Conservation (phyloP, 2,888 invertebrate species). For the Agrilus biguttatus region DNA sequence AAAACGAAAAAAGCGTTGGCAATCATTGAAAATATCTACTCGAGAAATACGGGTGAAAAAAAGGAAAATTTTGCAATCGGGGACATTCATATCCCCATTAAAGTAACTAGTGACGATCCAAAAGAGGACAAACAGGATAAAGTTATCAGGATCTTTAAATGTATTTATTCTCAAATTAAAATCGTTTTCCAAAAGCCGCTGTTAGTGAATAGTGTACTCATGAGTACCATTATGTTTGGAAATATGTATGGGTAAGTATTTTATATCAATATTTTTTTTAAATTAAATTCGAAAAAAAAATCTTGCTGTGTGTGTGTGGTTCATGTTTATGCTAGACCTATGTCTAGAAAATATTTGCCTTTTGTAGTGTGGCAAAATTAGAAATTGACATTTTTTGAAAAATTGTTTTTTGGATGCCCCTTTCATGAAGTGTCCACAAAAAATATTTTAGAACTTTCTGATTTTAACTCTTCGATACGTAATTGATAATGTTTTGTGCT, state of each 20-base stretch:
- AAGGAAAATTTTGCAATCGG: slow-evolving; percentile 35
- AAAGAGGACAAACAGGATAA: slow-evolving; percentile 5
- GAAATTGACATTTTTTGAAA: too few relatives aligned
- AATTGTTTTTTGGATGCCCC: too few relatives aligned
- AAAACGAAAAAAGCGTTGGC: slow-evolving; percentile 41
- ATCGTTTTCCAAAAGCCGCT: slow-evolving; percentile 41
- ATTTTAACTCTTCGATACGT: too few relatives aligned
- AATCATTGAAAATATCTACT: slow-evolving; percentile 45
- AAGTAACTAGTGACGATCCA: neutral
- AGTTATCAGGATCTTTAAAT: slow-evolving; percentile 30
- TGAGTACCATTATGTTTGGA: slow-evolving; percentile 47
- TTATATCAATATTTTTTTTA: too few relatives aligned
- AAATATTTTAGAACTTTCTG: too few relatives aligned
- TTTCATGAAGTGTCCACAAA: too few relatives aligned
- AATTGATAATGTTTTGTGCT: too few relatives aligned
- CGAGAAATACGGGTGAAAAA: slow-evolving; percentile 35
- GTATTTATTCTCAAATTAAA: slow-evolving; percentile 41
- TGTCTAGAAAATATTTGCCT: too few relatives aligned
- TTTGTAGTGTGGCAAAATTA: too few relatives aligned
- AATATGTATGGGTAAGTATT: slow-evolving; percentile 51
- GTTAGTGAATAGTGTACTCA: slow-evolving; percentile 38
- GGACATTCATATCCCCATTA: slow-evolving; percentile 6
- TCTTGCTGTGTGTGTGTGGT: too few relatives aligned
- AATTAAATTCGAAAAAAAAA: too few relatives aligned
- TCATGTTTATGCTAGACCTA: too few relatives aligned